Conservation (phyloP, 1,140 invertebrate genomes). For the Danaus melanippus region DNA sequence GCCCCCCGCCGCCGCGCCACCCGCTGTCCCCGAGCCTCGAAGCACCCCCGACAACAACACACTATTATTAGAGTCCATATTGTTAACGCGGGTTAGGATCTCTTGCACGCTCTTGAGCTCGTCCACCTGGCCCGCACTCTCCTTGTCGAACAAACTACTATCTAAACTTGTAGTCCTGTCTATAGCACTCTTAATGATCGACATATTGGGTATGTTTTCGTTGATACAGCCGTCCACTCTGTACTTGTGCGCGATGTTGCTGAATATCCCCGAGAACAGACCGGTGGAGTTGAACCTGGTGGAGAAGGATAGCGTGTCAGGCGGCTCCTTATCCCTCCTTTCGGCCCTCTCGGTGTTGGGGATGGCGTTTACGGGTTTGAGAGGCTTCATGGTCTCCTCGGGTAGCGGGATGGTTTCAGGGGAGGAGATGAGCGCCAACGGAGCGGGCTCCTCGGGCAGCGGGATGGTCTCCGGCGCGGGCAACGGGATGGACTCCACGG, state of each 20-base stretch:
- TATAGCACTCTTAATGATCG: slow-evolving; percentile 70
- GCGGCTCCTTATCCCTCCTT: slow-evolving; percentile 26
- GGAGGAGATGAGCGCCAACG: slow-evolving; percentile 34
- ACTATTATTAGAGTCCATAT: slow-evolving; percentile 69
- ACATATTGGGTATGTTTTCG: slow-evolving; percentile 64
- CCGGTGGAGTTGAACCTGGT: slow-evolving; percentile 56
- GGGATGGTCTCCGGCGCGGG: slow-evolving; percentile 56
- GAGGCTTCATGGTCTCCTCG: slow-evolving; percentile 42
- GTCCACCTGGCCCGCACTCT: slow-evolving; percentile 51
- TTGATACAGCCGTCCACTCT: slow-evolving; percentile 44
- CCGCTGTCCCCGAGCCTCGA: slow-evolving; percentile 2
- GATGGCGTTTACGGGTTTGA: slow-evolving; percentile 14
- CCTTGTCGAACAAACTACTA: slow-evolving; percentile 60
- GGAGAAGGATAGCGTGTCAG: slow-evolving; percentile 44
- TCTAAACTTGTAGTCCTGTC: slow-evolving; percentile 68
- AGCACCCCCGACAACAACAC: slow-evolving; percentile 64
- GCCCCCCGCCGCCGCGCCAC: slow-evolving; percentile 7
- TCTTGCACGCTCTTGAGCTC: slow-evolving; percentile 66
- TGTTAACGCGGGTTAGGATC: slow-evolving; percentile 66
- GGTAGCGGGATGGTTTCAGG: slow-evolving; percentile 56
- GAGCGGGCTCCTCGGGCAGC: slow-evolving; percentile 51
- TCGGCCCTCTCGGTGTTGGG: slow-evolving; percentile 15
- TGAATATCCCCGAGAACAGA: slow-evolving; percentile 63
- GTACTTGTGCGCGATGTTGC: slow-evolving; percentile 51
- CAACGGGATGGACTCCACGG: slow-evolving; percentile 50